These are phyloP conservation scores for Buceros bicornis DNA, from an alignment of 2,797 vertebrate species.

Conservation along the genomic window DNA sequence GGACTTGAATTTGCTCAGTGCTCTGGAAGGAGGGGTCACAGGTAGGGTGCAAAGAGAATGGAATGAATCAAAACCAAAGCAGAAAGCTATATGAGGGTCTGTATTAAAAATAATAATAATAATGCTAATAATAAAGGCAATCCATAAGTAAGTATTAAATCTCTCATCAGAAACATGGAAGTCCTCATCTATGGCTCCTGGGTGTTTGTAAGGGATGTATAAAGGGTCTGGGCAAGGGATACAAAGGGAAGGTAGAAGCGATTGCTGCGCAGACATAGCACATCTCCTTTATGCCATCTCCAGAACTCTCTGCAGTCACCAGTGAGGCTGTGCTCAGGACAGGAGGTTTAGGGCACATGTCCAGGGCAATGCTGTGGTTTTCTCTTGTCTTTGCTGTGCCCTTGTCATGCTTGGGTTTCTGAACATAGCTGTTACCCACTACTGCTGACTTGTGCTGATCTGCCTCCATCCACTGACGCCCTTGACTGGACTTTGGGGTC, in stretches of 20 bases:
- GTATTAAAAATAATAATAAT: background rate
- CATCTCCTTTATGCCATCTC: background rate
- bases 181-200: background rate
- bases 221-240: background rate
- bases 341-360: fast-evolving
- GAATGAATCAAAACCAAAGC: background rate
- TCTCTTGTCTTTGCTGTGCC: background rate
- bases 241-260: background rate
- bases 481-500: background rate
- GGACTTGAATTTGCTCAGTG: background rate
- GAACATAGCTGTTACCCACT: background rate
- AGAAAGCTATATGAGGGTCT: background rate
- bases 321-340: background rate
- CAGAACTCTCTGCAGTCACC: background rate
- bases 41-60: background rate
- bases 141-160: background rate
- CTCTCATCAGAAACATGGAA: background rate
- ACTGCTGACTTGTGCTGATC: background rate
- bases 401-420: background rate
- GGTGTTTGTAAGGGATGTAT: background rate
- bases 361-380: background rate
- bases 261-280: fast-evolving
- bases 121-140: background rate
- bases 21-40: background rate
- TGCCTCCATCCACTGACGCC: background rate